phyloP scores from a whole-genome alignment of 2,888 invertebrate genomes.

The Philereme vetulata region DNA sequence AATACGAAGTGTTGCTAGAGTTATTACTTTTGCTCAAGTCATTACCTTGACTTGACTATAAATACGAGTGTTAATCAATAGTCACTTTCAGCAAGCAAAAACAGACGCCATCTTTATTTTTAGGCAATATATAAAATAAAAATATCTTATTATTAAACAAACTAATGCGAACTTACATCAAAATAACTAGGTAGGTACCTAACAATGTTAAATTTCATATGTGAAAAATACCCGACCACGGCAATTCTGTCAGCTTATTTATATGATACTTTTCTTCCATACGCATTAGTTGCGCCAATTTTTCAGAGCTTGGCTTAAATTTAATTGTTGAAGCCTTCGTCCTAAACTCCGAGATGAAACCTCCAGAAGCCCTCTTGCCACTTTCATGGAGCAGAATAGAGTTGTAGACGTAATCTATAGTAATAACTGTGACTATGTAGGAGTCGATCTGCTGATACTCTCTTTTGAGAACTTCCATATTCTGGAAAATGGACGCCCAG shows the following conservation, averaged over 20 bases:
- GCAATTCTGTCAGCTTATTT: constrained; percentile 59
- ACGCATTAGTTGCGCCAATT: constrained; percentile 41
- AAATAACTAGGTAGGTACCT: background rate
- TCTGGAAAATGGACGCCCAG: constrained; percentile 59
- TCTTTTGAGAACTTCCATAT: constrained; percentile 60
- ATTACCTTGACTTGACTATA: too few relatives aligned
- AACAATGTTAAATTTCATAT: constrained; percentile 40
- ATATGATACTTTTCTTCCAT: constrained; percentile 62
- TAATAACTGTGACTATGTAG: constrained; percentile 63
- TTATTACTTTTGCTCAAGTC: too few relatives aligned
- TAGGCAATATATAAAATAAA: too few relatives aligned
- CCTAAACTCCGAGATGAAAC: constrained; percentile 43
- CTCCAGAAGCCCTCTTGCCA: constrained; percentile 40
- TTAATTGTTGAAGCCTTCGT: constrained; percentile 40
- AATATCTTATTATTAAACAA: too few relatives aligned
- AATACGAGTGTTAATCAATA: too few relatives aligned
- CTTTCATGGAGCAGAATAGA: constrained; percentile 51
- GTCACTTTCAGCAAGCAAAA: too few relatives aligned
- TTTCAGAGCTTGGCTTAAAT: constrained; percentile 41
- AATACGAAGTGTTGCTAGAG: too few relatives aligned
- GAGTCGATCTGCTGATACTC: constrained; percentile 60
- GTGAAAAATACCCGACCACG: constrained; percentile 75
- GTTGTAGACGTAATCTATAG: constrained; percentile 71
- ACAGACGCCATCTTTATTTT: too few relatives aligned
- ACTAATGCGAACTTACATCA: too few relatives aligned